phyloP scores from a whole-genome alignment of 1,140 invertebrate species.

The Pseudachorutes palmiensis region DNA sequence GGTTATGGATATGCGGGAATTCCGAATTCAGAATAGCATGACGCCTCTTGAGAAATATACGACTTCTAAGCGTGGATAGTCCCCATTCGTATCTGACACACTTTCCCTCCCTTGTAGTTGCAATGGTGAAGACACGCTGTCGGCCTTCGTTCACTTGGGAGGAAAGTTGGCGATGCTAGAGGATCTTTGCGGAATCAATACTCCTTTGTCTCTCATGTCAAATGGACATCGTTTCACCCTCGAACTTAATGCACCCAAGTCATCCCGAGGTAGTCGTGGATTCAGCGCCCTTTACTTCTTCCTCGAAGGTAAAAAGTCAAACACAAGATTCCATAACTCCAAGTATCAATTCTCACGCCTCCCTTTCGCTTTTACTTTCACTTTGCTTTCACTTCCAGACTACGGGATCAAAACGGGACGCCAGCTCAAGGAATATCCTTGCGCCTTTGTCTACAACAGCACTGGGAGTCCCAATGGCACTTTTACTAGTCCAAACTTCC shows the following conservation, averaged over 20 bases:
- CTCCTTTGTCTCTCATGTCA: slow-evolving; percentile 79
- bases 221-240: slow-evolving; percentile 70
- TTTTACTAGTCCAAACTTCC: slow-evolving; percentile 86
- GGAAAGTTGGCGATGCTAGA: slow-evolving; percentile 66
- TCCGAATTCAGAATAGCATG: too few species aligned
- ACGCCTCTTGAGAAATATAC: too few species aligned
- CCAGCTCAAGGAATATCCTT: slow-evolving; percentile 64
- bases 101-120: too few species aligned
- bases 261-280: slow-evolving; percentile 63
- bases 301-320: slow-evolving; percentile 59
- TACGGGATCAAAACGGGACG: slow-evolving; percentile 66
- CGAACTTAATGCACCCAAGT: slow-evolving; percentile 65
- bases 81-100: too few species aligned
- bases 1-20: too few species aligned
- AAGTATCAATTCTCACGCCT: neutral
- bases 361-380: slow-evolving; percentile 1
- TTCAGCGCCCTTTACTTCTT: slow-evolving; percentile 81
- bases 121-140: slow-evolving; percentile 62
- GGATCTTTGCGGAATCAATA: slow-evolving; percentile 66
- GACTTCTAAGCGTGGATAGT: too few species aligned
- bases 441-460: slow-evolving; percentile 69
- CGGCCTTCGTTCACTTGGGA: slow-evolving; percentile 67
- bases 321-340: neutral
- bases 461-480: slow-evolving; percentile 66
- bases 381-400: slow-evolving; percentile 28